Evolutionary conservation across 1,140 invertebrate species (phyloP), one percentile per base, ranked within the genome.

Genomic region (Meloidogyne hapla): DNA sequence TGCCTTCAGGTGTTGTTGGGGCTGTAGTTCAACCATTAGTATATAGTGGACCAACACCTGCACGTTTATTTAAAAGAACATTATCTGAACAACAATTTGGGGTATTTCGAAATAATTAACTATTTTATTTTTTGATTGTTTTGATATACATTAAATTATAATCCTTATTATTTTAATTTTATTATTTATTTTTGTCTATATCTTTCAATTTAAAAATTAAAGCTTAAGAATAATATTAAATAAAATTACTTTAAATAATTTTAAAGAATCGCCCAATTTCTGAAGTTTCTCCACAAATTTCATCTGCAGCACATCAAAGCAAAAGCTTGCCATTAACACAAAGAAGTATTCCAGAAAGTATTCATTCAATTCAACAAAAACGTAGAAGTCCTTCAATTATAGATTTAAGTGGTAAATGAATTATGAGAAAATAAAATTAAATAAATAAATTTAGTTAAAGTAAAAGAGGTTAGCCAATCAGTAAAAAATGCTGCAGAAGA

Each of bases 401-500:
- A 33, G 38, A 25, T 18, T 63, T 63, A 40, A 63, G 23, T n/a
- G 21, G 56, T 56, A 56, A 56, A n/a, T 56, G 8, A 56, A 69
- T 56, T n/a, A n/a, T n/a, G n/a, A n/a, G n/a, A 21, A 13, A 42
- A 13, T 18, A 9, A 25, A 33, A 28, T 23, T 23, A 13, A 68
- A 42, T 68, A 68, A 23, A 23, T 18, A 69, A 69, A 15, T 38
- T 21, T 26, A 42, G 68, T 61, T 40, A 45, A n/a, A 42, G 61
- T 69, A 61, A 69, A 73, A 13, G 38, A 62, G 13, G 75, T 75
- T 63, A 74, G 75, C 42, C 72, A 76, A 65, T 72, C 76, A 25
- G 70, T 77, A 15, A 77, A 77, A 42, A 77, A 64, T 45, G 76
- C 76, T 9, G 76, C 76, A 10, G 76, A 77, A 40, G 76, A 77